Evolutionary conservation across 2,888 invertebrate genomes (phyloP).

Genomic region (Spodoptera littoralis): DNA sequence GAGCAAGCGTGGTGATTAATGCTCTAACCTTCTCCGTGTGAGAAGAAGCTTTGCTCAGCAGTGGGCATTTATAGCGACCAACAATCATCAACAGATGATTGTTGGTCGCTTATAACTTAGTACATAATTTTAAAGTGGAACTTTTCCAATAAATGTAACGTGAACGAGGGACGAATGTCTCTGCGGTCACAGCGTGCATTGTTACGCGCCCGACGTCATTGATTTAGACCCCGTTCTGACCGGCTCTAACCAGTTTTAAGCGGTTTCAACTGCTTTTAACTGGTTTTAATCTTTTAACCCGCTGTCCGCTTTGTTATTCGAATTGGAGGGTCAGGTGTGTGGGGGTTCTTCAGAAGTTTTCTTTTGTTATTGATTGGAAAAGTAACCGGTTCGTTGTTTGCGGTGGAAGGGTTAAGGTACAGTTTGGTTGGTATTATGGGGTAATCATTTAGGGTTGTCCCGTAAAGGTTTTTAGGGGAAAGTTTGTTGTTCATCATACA

Average conservation of each 20-base stretch:
- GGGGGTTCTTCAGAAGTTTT: constrained; percentile 55
- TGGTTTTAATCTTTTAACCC: constrained; percentile 74
- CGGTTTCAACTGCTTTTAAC: constrained; percentile 57
- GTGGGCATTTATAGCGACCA: no score
- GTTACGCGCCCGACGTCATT: constrained; percentile 72
- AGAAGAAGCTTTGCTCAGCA: no score
- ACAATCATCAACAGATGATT: no score
- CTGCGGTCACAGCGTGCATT: constrained; percentile 78
- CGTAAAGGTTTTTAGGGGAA: constrained; percentile 19
- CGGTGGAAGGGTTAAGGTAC: constrained; percentile 48
- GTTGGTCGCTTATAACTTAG: constrained; percentile 51
- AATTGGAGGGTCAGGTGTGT: constrained; percentile 61
- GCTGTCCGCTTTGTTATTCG: constrained; percentile 56
- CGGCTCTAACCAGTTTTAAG: constrained; percentile 56
- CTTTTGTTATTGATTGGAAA: constrained; percentile 61
- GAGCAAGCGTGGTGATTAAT: no score
- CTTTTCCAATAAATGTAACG: constrained; percentile 86
- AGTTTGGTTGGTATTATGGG: constrained; percentile 44
- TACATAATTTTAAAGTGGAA: constrained; percentile 69
- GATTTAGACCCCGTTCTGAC: constrained; percentile 62
- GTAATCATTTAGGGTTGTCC: constrained; percentile 34
- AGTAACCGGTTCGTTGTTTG: constrained; percentile 54
- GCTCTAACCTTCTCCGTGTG: no score
- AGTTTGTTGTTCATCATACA: constrained; percentile 29
- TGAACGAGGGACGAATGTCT: constrained; percentile 71